A percentile compares a stretch with the other conserved stretches of the same genome.
Evolutionary conservation across 2,113 vertebrate genomes (phyloP).

Genomic region (Fregetta grallaria): DNA sequence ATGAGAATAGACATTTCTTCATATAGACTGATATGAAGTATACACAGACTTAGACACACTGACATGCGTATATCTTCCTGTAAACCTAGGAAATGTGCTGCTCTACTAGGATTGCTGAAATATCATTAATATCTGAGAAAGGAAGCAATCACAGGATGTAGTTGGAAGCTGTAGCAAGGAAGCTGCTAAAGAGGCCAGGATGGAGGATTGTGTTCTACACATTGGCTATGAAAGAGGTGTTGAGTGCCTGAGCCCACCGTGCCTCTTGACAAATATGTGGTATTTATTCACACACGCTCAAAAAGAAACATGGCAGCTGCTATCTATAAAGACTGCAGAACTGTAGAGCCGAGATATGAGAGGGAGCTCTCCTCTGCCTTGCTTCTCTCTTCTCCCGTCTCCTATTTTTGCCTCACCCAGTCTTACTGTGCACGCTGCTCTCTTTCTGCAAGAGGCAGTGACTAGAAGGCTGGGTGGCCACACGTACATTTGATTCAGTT

Average conservation of each 20-base stretch:
- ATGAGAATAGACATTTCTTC: not conserved
- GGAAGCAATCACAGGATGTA: not conserved
- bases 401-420: not conserved
- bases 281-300: not conserved
- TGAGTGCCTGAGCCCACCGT: fast-evolving
- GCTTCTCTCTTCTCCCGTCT: not conserved
- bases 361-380: not conserved
- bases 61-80: not conserved
- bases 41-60: not conserved
- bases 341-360: not conserved
- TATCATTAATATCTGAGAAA: not conserved
- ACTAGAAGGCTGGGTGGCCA: not conserved
- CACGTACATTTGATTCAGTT: fast-evolving
- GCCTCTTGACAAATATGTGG: not conserved
- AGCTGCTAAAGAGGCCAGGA: not conserved
- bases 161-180: not conserved
- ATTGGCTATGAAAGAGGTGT: not conserved
- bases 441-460: not conserved
- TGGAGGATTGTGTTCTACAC: not conserved
- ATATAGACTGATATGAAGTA: not conserved
- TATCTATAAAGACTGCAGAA: not conserved
- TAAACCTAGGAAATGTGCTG: not conserved
- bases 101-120: not conserved
- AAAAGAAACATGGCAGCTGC: not conserved
- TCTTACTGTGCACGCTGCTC: not conserved